Evolutionary conservation across 2,113 vertebrate genomes (phyloP).

Genomic region (Orthonyx spaldingii): DNA sequence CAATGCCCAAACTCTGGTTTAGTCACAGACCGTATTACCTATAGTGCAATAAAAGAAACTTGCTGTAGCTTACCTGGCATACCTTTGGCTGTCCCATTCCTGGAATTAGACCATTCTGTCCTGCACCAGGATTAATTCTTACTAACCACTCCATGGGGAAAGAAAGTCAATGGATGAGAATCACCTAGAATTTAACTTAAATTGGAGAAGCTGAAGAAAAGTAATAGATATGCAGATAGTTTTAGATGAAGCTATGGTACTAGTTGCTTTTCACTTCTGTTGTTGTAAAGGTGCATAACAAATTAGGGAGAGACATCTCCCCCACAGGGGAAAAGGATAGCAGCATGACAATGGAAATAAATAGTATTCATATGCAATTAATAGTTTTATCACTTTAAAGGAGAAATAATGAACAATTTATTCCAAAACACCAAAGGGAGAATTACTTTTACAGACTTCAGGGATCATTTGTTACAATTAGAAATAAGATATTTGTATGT

Average conservation of each 20-base stretch:
- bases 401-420: background rate
- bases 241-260: background rate
- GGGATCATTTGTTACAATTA: background rate
- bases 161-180: background rate
- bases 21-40: background rate
- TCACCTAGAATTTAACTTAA: background rate
- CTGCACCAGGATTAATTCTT: background rate
- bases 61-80: background rate
- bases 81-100: background rate
- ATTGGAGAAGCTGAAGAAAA: background rate
- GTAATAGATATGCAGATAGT: background rate
- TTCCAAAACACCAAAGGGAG: background rate
- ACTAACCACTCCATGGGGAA: background rate
- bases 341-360: background rate
- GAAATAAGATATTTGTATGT: background rate
- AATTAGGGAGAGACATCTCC: background rate
- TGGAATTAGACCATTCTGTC: background rate
- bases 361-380: background rate
- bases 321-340: background rate
- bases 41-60: background rate
- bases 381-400: background rate
- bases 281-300: background rate
- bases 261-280: background rate
- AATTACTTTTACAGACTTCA: background rate
- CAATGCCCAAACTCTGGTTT: background rate